phyloP scores from a whole-genome alignment of 2,797 vertebrate species.

The Catharus ustulatus region DNA sequence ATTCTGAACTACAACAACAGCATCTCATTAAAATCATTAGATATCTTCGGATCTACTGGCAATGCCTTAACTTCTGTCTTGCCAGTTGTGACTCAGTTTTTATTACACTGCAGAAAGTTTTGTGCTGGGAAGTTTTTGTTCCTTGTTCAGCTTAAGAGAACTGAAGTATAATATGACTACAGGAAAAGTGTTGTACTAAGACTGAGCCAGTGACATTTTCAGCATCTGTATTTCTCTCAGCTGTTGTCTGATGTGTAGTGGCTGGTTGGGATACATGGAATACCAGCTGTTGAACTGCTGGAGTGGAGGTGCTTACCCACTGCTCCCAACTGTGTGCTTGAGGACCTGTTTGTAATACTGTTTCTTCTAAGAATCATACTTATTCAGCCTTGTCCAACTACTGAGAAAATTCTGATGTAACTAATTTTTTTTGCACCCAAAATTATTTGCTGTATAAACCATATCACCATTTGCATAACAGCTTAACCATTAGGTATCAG shows the following conservation, averaged over 20 bases:
- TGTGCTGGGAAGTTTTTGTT: not conserved
- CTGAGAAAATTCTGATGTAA: not conserved
- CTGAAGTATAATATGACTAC: not conserved
- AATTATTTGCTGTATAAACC: not conserved
- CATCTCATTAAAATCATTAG: slow-evolving; percentile 24
- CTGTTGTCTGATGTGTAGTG: not conserved
- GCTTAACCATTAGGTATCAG: not conserved
- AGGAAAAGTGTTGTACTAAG: not conserved
- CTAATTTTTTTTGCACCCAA: not conserved
- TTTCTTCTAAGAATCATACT: not conserved
- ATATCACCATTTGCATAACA: not conserved
- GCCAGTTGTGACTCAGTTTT: not conserved
- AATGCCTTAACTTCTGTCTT: not conserved
- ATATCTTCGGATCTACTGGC: not conserved
- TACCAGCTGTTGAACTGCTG: not conserved
- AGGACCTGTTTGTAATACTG: not conserved
- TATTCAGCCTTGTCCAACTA: not conserved
- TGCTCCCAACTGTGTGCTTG: not conserved
- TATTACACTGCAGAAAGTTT: not conserved
- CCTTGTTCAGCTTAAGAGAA: not conserved
- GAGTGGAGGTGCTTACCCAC: not conserved
- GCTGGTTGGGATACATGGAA: not conserved
- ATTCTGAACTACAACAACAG: not conserved
- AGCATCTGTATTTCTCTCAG: not conserved
- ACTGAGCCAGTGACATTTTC: not conserved